Evolutionary conservation across 2,113 vertebrate species (phyloP).

Genomic region (Grammomys surdaster): DNA sequence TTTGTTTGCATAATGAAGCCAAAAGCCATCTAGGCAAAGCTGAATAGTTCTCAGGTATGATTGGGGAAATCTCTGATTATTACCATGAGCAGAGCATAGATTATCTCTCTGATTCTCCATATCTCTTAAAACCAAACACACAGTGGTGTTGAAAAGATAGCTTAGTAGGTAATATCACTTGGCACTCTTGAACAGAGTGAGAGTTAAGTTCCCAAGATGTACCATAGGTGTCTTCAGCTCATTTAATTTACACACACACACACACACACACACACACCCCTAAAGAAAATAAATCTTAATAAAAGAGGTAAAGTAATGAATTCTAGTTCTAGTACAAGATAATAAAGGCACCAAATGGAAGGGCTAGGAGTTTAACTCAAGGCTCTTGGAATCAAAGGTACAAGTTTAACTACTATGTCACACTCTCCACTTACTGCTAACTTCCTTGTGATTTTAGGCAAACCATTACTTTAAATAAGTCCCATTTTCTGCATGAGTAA

Average conservation of each 20-base stretch:
- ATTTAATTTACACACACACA: not conserved
- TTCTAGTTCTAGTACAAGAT: not conserved
- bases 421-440: not conserved
- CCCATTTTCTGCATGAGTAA: conserved; percentile 28
- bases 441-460: conserved; percentile 18
- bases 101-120: not conserved
- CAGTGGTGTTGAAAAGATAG: not conserved
- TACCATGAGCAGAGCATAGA: not conserved
- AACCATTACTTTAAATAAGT: conserved; percentile 49
- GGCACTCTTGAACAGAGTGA: not conserved
- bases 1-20: not conserved
- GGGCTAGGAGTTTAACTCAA: not conserved
- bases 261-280: not conserved
- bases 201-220: not conserved
- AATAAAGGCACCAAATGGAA: not conserved
- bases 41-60: not conserved
- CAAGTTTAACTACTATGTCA: not conserved
- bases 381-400: not conserved
- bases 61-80: not conserved
- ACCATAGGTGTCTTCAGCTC: not conserved
- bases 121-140: not conserved
- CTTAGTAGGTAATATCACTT: not conserved
- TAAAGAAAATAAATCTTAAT: not conserved
- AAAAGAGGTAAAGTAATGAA: not conserved
- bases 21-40: not conserved